Evolutionary conservation across 2,888 invertebrate species (phyloP), one percentile per base, ranked within the genome.

Genomic region (Agrochola lychnidis): DNA sequence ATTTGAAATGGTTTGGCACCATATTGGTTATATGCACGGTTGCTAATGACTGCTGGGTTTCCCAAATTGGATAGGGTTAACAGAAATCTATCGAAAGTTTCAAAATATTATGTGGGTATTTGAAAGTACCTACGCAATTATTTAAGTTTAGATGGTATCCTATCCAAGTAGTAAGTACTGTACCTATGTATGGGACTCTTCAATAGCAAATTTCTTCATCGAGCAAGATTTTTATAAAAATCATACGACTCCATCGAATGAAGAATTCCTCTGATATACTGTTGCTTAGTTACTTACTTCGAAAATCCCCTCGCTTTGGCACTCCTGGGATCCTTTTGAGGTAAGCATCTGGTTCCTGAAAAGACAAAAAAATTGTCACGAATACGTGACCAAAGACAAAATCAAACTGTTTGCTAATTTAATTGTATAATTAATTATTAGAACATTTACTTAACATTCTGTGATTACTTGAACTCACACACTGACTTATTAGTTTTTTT

Each of bases 1-100:
- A 69, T 64, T 69, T 45, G 79, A 30, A 70, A 53, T 73, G 30
- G 12, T 61, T 68, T 40, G 71, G 22, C 57, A 3, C 76, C 66
- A 62, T 70, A 70, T 67, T 76, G 56, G 76, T 45, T 63, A 42
- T 14, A 45, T 30, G 30, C 16, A 30, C 12, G 40, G 42, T 56
- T 56, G 19, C 2, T 25, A 22, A 73, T 19, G 22, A n/a, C 2
- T n/a, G 22, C 4, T 42, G 16, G 30, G 51, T 51, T 53, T 25
- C 22, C 25, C 30, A 64, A 51, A 42, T 36, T 79, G 53, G 22
- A 25, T 40, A 16, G 16, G 3, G 19, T 53, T 30, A 42, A 4
- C 6, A 16, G 22, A 51, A 42, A 42, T 67, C 0, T 5, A 6
- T 25, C 1, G n/a, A 36, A 59, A 59, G 10, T 59, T 73, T 36